Conservation (phyloP, 2,113 vertebrate species). For the Halichoerus grypus region DNA sequence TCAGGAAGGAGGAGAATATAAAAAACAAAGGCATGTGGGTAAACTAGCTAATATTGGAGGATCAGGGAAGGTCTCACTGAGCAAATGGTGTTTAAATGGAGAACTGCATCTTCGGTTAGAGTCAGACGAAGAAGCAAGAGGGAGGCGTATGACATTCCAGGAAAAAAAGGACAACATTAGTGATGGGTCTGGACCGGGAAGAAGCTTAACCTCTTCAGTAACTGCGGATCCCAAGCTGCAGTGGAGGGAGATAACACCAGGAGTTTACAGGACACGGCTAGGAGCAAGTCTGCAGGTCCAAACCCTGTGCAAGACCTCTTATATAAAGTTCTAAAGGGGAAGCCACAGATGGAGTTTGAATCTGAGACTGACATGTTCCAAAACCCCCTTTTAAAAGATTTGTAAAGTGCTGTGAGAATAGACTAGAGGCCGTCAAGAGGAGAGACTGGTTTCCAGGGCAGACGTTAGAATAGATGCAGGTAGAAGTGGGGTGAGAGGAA, state of each 20-base stretch:
- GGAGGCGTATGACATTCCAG: background rate
- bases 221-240: too few species aligned
- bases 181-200: background rate
- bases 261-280: background rate
- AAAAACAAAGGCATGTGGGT: background rate
- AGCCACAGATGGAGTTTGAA: background rate
- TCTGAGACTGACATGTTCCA: background rate
- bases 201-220: background rate
- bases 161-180: background rate
- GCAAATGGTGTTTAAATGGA: background rate
- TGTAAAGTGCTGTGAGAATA: background rate
- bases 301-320: too few species aligned
- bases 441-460: background rate
- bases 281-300: background rate
- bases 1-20: background rate
- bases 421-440: background rate
- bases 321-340: background rate
- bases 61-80: background rate
- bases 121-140: background rate
- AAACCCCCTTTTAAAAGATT: background rate
- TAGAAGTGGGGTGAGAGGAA: background rate
- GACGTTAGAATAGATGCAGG: background rate
- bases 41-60: background rate
- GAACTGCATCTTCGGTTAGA: background rate
- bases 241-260: accelerated